Base-by-base conservation (phyloP, 2,797 vertebrate genomes). In the Kryptopterus vitreolus region DNA sequence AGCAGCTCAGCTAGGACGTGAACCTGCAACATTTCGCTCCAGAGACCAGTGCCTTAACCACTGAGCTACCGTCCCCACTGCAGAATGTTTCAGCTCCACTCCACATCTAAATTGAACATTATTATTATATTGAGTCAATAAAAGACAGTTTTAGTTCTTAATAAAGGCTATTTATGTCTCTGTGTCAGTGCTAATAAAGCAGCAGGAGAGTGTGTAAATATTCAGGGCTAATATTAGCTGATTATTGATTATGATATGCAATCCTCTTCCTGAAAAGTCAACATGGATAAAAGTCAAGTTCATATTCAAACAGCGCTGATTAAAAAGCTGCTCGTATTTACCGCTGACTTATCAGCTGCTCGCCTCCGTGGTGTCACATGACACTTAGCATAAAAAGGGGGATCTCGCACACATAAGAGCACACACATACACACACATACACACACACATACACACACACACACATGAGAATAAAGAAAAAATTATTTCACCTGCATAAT, bases 221-320 rank as follows among this genome's bases (percentile, higher is more conserved):
- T 46, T 48, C 35, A 29, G 63, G 18, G 16, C 72, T 58, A 43
- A 58, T 75, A 55, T 58, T 58, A 59, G 55, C 29, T 22, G n/a
- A 74, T 74, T n/a, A 58, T 12, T 13, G 33, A 43, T 6, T 33
- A 73, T n/a, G 71, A 73, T 18, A 58, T 15, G 7, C 43, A 53
- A 75, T 75, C 35, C 35, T 24, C 24, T 11, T 61, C 55, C 72
- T 58, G n/a, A 38, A 61, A 61, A 46, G 72, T 75, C 55, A 75
- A 75, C 72, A 48, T 9, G 55, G 55, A 75, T 59, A 61, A 26
- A 22, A 55, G 29, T 29, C 15, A 5, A 74, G 33, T 58, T 74
- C 13, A 74, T 57, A 26, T 8, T 26, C 35, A 26, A 3, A 31
- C 55, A 59, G 35, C 22, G 8, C 31, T 43, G 13, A 59, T 46